Conservation (phyloP, 1,140 invertebrate genomes). For the Diachasmimorpha longicaudata region DNA sequence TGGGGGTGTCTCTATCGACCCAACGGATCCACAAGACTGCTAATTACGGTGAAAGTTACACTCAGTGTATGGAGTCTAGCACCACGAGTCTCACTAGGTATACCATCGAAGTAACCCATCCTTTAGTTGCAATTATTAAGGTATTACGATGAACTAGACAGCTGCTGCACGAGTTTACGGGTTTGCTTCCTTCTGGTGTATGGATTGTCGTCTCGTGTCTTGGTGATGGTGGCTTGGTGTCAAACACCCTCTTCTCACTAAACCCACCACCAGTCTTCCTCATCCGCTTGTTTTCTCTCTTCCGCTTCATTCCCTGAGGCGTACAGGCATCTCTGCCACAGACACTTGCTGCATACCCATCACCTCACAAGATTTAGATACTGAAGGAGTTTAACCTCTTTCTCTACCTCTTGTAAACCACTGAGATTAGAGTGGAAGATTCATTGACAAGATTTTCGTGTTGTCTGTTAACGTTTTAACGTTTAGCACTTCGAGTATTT, state of each 20-base stretch:
- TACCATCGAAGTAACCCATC: background rate
- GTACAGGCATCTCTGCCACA: conserved; percentile 1
- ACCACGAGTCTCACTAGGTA: background rate
- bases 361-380: conserved; percentile 13
- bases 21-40: conserved; percentile 32
- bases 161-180: conserved; percentile 4
- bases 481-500: background rate
- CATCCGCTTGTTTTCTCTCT: background rate
- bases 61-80: conserved; percentile 16
- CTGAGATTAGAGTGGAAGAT: background rate
- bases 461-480: background rate
- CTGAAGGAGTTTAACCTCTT: background rate
- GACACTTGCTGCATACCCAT: conserved; percentile 11
- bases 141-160: conserved; percentile 26
- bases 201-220: conserved; percentile 9
- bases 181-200: background rate
- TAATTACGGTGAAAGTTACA: conserved; percentile 39
- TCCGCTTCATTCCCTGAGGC: background rate
- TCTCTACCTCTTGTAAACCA: background rate
- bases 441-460: background rate
- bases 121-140: conserved; percentile 37
- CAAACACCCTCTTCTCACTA: conserved; percentile 1
- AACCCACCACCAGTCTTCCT: background rate
- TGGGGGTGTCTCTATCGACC: conserved; percentile 33
- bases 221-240: background rate